Base-by-base conservation (phyloP, 2,113 vertebrate genomes). In the Brachirus orientalis region DNA sequence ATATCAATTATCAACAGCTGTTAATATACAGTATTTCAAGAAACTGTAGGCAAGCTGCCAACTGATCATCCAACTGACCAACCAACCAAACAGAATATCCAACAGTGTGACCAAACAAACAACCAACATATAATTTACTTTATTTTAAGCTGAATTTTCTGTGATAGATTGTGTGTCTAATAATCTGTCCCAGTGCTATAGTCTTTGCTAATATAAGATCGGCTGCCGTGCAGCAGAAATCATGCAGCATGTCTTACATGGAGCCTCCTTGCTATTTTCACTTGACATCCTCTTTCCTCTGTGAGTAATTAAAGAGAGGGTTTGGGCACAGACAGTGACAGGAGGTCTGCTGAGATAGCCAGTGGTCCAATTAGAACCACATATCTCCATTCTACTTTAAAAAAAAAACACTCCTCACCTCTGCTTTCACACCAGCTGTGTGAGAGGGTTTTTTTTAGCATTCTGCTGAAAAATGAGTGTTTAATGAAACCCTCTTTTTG, bases 331-430 rank as follows among this genome's bases (percentile, higher is more conserved):
- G 63, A 63, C 75, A 47, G 82, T 86, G 85, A 91, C 86, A 86
- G 79, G 73, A 82, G 82, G 85, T 76, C 86, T 72, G 13, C 75
- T 43, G 85, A 88, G 88, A 91, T 84, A 85, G 76, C 83, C 76
- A 69, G 63, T 83, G 75, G 79, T 85, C 86, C 89, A 91, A 90
- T 91, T 91, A 88, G 85, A 86, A 81, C 53, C 69, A 61, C 83
- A 73, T 77, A 84, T 88, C 82, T 81, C 67, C 53, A 65, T 84
- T 81, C 78, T 69, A 63, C 58, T 75, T 70, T 62, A 65, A 82
- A 83, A 86, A 84, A 65, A 82, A 83, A 86, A 84, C 65, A 84
- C 75, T 37, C 51, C 46, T 80, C 69, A 76, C 67, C 75, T 62
- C 37, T 72, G 63, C 69, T 80, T 80, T 70, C 77, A 58, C 66